Evolutionary conservation across 2,113 vertebrate species (phyloP).

Genomic region (Pteronura brasiliensis): DNA sequence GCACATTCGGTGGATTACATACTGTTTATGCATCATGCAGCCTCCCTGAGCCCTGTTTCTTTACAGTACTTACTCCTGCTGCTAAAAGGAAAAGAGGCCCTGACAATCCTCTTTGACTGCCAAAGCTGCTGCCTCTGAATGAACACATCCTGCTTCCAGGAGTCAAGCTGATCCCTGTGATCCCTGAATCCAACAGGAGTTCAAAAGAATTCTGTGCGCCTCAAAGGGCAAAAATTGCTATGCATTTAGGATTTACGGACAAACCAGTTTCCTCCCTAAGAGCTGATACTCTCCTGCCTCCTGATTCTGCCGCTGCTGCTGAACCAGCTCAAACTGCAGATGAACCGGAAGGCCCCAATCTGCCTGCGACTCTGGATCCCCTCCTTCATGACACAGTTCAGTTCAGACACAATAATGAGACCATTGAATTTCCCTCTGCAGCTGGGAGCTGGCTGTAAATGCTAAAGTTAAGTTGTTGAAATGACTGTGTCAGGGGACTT

Average conservation of each 20-base stretch:
- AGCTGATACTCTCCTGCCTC: slow-evolving; percentile 70
- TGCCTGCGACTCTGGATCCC: slow-evolving; percentile 35
- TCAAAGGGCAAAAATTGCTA: slow-evolving; percentile 80
- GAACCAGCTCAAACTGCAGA: slow-evolving; percentile 73
- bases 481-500: slow-evolving; percentile 57
- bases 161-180: slow-evolving; percentile 81
- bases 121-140: slow-evolving; percentile 81
- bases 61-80: slow-evolving; percentile 83
- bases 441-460: slow-evolving; percentile 59
- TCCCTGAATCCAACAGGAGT: slow-evolving; percentile 79
- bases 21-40: slow-evolving; percentile 81
- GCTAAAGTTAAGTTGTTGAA: slow-evolving; percentile 57
- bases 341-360: slow-evolving; percentile 62
- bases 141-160: slow-evolving; percentile 81
- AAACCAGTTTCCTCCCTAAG: slow-evolving; percentile 64
- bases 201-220: slow-evolving; percentile 78
- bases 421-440: slow-evolving; percentile 66
- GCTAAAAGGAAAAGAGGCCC: slow-evolving; percentile 84
- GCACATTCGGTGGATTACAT: slow-evolving; percentile 82
- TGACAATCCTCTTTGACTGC: slow-evolving; percentile 83
- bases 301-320: slow-evolving; percentile 41
- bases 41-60: slow-evolving; percentile 79
- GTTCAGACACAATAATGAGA: slow-evolving; percentile 63
- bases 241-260: slow-evolving; percentile 79
- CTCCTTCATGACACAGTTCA: slow-evolving; percentile 57